These are phyloP conservation scores for Phainopepla nitens DNA, from an alignment of 2,113 vertebrate genomes.

Conservation along the genomic window DNA sequence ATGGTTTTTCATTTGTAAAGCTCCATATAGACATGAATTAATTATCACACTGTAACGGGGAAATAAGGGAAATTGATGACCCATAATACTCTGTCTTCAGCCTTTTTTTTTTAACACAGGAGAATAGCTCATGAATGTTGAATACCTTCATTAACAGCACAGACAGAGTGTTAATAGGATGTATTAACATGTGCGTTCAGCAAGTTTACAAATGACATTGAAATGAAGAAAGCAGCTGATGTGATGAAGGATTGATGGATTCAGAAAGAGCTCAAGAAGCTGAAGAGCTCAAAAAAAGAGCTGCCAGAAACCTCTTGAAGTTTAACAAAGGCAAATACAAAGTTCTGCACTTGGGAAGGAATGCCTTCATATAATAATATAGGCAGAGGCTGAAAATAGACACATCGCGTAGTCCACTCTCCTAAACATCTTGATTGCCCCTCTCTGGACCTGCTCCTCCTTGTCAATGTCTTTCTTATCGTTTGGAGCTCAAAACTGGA, in stretches of 20 bases:
- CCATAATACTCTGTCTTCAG: not conserved
- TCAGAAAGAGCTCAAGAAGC: not conserved
- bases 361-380: not conserved
- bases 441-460: not conserved
- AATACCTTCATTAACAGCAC: not conserved
- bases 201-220: not conserved
- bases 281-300: not conserved
- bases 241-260: not conserved
- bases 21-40: not conserved
- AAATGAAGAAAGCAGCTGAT: not conserved
- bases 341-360: not conserved
- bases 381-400: not conserved
- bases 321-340: not conserved
- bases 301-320: not conserved
- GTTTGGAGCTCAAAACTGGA: not conserved
- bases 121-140: conserved; percentile 9
- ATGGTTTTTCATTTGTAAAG: not conserved
- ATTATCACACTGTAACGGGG: not conserved
- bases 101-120: not conserved
- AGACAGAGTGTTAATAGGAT: not conserved
- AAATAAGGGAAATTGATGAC: conserved; percentile 16
- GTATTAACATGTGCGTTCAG: not conserved
- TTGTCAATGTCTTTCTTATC: not conserved
- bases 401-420: not conserved
- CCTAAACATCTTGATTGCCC: not conserved